These are phyloP conservation scores for Cynoglossus semilaevis DNA, from an alignment of 2,113 vertebrate genomes.

Conservation along the genomic window DNA sequence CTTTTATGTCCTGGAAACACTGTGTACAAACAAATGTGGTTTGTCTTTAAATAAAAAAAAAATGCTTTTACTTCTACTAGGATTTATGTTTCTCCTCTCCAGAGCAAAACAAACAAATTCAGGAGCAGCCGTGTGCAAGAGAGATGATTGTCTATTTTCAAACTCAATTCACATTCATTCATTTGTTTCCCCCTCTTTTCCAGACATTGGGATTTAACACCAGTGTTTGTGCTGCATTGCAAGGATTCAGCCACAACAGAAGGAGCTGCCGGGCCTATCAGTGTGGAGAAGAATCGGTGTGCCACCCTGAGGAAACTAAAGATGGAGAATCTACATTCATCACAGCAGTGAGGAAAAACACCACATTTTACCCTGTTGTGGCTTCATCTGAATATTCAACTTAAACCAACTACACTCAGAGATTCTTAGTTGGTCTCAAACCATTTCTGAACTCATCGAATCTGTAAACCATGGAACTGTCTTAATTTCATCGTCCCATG, in stretches of 20 bases:
- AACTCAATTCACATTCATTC: neutral
- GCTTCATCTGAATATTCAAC: slow-evolving; percentile 15
- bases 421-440: neutral
- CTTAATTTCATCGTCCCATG: neutral
- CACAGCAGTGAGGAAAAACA: slow-evolving; percentile 10
- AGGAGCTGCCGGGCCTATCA: slow-evolving; percentile 18
- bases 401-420: slow-evolving; percentile 5
- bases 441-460: too few relatives aligned
- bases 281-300: slow-evolving; percentile 3
- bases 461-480: too few relatives aligned
- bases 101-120: neutral
- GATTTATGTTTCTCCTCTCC: too few relatives aligned
- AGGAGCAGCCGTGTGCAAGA: neutral
- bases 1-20: too few relatives aligned
- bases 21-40: too few relatives aligned
- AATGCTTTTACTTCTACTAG: too few relatives aligned
- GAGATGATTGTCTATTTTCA: neutral
- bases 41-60: neutral
- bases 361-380: neutral
- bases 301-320: slow-evolving; percentile 22
- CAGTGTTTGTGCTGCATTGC: slow-evolving; percentile 9
- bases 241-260: slow-evolving; percentile 4
- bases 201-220: slow-evolving; percentile 37
- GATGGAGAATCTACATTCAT: slow-evolving; percentile 27
- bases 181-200: slow-evolving; percentile 25